Evolutionary conservation across 2,113 vertebrate species (phyloP).

Genomic region (Sorex fumeus): DNA sequence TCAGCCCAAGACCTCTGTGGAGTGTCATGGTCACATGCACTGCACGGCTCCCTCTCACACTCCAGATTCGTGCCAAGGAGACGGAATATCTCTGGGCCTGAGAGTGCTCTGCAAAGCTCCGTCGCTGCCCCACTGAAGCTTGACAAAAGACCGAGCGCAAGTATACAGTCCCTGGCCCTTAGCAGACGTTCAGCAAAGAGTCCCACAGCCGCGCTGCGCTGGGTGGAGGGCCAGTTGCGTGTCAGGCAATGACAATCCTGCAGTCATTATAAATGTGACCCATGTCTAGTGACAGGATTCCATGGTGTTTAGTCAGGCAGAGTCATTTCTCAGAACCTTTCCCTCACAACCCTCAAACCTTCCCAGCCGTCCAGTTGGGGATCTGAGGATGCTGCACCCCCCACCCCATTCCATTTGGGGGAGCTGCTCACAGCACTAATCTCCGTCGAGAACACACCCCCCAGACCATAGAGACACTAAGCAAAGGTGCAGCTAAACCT

Average conservation of each 20-base stretch:
- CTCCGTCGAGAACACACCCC: neutral
- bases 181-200: neutral
- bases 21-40: neutral
- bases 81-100: neutral
- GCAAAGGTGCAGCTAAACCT: no score
- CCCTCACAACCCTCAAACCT: neutral
- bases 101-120: neutral
- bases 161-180: neutral
- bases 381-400: no score
- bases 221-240: neutral
- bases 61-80: neutral
- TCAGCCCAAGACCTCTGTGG: no score
- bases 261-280: neutral
- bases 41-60: neutral
- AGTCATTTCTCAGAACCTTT: neutral
- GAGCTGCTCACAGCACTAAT: neutral
- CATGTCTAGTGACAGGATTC: neutral
- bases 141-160: neutral
- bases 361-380: neutral
- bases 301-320: neutral
- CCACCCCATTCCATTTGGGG: no score
- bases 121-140: neutral
- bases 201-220: no score
- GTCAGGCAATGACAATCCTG: neutral
- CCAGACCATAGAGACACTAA: no score